phyloP scores from a whole-genome alignment of 1,140 invertebrate species.

The Meloidogyne floridensis region DNA sequence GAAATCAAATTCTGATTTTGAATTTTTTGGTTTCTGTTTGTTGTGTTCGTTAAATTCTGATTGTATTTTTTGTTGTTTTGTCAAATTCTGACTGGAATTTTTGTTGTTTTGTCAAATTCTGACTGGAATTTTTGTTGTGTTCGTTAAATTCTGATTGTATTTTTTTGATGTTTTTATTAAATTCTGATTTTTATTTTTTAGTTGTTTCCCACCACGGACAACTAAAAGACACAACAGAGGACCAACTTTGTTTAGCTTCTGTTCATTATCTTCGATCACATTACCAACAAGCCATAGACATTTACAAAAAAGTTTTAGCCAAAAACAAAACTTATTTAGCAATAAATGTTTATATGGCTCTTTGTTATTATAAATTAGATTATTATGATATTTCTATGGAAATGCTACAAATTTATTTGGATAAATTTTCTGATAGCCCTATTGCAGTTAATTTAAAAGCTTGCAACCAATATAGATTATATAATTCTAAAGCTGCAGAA shows the following conservation, averaged over 20 bases:
- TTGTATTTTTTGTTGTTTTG: too few species aligned
- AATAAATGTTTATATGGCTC: conserved; percentile 91
- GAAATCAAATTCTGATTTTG: too few species aligned
- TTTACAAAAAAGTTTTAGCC: conserved; percentile 89
- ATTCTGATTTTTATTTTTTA: not conserved
- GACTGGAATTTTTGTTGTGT: not conserved
- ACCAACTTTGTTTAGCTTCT: conserved; percentile 87
- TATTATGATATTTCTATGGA: conserved; percentile 76
- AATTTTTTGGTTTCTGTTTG: too few species aligned
- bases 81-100: too few species aligned
- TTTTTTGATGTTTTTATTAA: not conserved
- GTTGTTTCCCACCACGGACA: conserved; percentile 74
- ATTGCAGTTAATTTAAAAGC: conserved; percentile 94
- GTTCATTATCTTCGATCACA: conserved; percentile 92
- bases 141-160: not conserved
- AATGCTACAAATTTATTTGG: conserved; percentile 87
- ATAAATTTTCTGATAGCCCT: conserved; percentile 87
- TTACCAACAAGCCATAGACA: conserved; percentile 97
- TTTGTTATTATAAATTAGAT: conserved; percentile 97
- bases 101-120: not conserved
- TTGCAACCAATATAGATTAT: conserved; percentile 82
- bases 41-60: too few species aligned
- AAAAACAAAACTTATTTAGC: conserved; percentile 89
- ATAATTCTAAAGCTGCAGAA: conserved; percentile 91
- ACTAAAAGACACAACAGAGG: conserved; percentile 84